phyloP scores from a whole-genome alignment of 2,797 vertebrate species.

The Micromesistius poutassou region DNA sequence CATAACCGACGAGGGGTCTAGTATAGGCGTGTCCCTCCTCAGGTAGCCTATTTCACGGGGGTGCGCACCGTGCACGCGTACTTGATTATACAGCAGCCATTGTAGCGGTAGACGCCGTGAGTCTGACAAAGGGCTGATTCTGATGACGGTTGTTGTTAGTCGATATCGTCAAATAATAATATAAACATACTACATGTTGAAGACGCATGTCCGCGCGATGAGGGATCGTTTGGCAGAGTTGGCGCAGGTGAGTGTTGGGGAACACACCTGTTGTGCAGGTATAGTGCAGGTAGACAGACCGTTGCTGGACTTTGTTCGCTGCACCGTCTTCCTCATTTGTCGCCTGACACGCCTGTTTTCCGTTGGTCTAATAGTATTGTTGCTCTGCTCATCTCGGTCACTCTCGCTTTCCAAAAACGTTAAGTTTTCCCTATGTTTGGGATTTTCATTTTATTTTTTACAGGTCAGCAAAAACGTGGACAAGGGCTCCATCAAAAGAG shows the following conservation, averaged over 20 bases:
- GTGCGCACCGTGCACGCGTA: neutral
- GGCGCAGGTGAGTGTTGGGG: neutral
- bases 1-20: neutral
- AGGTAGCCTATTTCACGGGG: neutral
- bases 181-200: neutral
- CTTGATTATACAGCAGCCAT: neutral
- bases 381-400: neutral
- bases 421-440: neutral
- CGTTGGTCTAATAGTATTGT: neutral
- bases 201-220: neutral
- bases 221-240: constrained; percentile 8
- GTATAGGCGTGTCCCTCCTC: neutral
- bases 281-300: neutral
- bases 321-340: neutral
- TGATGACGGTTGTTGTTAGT: neutral
- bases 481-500: neutral
- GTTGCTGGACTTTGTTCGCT: neutral
- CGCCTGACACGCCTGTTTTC: neutral
- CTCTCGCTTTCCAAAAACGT: neutral
- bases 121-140: neutral
- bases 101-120: neutral
- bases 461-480: neutral
- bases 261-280: neutral
- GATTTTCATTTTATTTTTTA: neutral
- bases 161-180: neutral